Base-by-base conservation (phyloP, 2,888 invertebrate genomes). In the Helicoverpa assulta region DNA sequence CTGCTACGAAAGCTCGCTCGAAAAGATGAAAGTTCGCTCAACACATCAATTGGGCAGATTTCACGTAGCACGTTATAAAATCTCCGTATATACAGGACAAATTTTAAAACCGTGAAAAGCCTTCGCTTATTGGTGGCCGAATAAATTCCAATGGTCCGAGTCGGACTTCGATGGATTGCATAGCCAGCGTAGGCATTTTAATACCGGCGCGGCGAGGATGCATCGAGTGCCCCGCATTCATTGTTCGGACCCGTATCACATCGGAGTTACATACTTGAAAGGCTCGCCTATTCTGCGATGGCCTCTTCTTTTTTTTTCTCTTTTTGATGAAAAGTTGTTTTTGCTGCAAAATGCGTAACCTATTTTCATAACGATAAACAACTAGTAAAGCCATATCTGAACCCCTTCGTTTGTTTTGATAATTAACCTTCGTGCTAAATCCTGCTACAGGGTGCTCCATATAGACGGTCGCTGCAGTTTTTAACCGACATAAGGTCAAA, bases 221-320 rank as follows among this genome's bases (percentile, higher is more conserved):
- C 70, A 70, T 66, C 33, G 65, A 66, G 80, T 75, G 65, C 80
- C 80, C 43, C 21, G 50, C 69, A 66, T 80, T 80, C 76, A 65
- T 65, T 60, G 67, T 54, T 21, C 66, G 19, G 43, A 21, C 52
- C 43, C 12, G 53, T 54, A 29, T 60, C 47, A 75, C 37, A 19
- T 26, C 47, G 37, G 26, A 37, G 26, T 50, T 65, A 7, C 26
- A 18, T 26, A 53, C 26, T 10, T 8, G 18, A 55, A 51, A n/a
- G 16, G 54, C 26, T 2, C 14, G 29, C 14, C 8, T 26, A 16
- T 53, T 3, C n/a, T 54, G n/a, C 29, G 26, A 59, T 56, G n/a
- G 14, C 6, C 26, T 47, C 47, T 47, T 47, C n/a, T n/a, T 47
- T n/a, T 6, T 47, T 47, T n/a, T 47, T n/a, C n/a, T 47, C 5